Conservation (phyloP, 1,140 invertebrate species). For the Nasonia giraulti region DNA sequence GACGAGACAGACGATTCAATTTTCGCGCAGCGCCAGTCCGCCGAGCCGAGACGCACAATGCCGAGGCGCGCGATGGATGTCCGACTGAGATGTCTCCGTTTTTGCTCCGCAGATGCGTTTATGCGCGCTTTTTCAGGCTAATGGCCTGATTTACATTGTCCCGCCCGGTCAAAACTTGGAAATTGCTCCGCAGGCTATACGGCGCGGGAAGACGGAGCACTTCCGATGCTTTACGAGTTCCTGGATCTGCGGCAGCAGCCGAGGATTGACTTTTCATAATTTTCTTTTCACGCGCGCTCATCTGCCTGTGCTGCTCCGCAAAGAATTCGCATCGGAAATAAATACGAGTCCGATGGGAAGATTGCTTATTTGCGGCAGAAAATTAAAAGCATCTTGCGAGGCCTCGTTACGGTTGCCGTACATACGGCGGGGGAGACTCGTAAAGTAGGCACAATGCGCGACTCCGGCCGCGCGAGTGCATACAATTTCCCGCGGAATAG, state of each 20-base stretch:
- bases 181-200: constrained; percentile 27
- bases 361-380: neutral
- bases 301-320: neutral
- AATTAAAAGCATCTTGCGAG: neutral
- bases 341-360: neutral
- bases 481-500: neutral
- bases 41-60: neutral
- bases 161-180: constrained; percentile 44
- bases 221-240: constrained; percentile 7
- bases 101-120: neutral
- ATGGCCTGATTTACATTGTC: constrained; percentile 1
- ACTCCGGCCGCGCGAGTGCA: neutral
- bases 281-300: neutral
- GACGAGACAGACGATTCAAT: constrained; percentile 41
- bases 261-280: constrained; percentile 1
- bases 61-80: neutral
- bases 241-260: neutral
- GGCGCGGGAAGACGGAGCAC: neutral
- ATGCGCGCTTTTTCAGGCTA: neutral
- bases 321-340: neutral
- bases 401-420: neutral
- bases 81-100: neutral
- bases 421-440: neutral
- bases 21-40: constrained; percentile 23
- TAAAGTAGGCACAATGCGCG: neutral